Evolutionary conservation across 1,140 invertebrate genomes (phyloP).

Genomic region (Kradibia gibbosae): DNA sequence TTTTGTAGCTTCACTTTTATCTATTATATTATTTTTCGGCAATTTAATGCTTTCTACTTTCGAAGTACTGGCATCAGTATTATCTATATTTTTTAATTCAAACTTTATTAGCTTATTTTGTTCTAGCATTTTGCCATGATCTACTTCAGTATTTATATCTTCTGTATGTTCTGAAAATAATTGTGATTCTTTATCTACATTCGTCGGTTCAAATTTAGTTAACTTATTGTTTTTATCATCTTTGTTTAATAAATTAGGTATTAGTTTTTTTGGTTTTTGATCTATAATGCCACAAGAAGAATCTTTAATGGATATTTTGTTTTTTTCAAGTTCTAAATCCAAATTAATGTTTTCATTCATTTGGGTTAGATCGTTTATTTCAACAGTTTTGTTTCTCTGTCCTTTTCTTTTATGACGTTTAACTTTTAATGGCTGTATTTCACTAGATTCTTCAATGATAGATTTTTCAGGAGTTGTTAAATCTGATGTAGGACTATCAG

Average conservation of each 20-base stretch:
- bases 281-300: conserved; percentile 53
- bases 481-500: conserved; percentile 59
- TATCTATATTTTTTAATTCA: conserved; percentile 23
- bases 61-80: background rate
- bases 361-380: conserved; percentile 44
- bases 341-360: conserved; percentile 34
- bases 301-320: conserved; percentile 43
- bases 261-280: conserved; percentile 41
- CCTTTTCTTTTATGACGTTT: conserved; percentile 58
- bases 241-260: background rate
- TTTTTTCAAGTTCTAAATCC: conserved; percentile 51
- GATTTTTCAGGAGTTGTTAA: conserved; percentile 57
- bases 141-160: background rate
- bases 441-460: conserved; percentile 53
- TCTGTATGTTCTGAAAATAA: conserved; percentile 57
- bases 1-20: conserved; percentile 67
- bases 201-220: conserved; percentile 57
- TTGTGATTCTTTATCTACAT: conserved; percentile 60
- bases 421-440: conserved; percentile 51
- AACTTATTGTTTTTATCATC: background rate
- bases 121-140: background rate
- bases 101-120: background rate
- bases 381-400: conserved; percentile 54
- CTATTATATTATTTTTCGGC: conserved; percentile 51
- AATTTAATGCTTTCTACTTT: background rate